Conservation (phyloP, 1,140 invertebrate genomes). For the Calosoma granatense region DNA sequence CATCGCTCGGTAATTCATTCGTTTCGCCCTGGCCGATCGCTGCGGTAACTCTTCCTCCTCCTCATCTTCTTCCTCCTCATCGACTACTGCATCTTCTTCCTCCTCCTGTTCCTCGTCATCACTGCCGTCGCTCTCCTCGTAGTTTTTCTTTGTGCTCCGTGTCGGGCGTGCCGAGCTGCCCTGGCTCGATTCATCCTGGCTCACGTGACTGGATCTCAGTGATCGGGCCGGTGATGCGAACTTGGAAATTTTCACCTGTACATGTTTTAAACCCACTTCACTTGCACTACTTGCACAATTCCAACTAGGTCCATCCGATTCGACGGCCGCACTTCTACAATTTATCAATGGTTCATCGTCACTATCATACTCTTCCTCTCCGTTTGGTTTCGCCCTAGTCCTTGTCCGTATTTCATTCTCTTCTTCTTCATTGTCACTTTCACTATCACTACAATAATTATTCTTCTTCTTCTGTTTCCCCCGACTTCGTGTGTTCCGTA, state of each 20-base stretch:
- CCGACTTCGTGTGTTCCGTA: not conserved
- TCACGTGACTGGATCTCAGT: not conserved
- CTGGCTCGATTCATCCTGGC: not conserved
- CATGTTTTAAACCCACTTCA: constrained; percentile 18
- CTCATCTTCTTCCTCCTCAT: constrained; percentile 33
- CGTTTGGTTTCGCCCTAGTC: constrained; percentile 19
- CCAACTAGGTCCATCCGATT: constrained; percentile 7
- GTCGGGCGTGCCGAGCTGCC: not conserved
- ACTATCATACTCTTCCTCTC: constrained; percentile 19
- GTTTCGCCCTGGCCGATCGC: not conserved
- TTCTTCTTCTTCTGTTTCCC: not conserved
- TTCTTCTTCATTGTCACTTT: constrained; percentile 16
- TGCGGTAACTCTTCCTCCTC: constrained; percentile 25
- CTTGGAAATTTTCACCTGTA: not conserved
- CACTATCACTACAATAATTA: constrained; percentile 11
- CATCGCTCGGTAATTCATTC: not conserved
- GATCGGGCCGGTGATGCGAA: not conserved
- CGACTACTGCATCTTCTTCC: constrained; percentile 23
- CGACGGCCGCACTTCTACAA: constrained; percentile 11
- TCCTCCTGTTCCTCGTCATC: constrained; percentile 13
- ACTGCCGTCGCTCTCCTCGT: constrained; percentile 15
- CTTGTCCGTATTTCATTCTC: constrained; percentile 14
- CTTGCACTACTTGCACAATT: constrained; percentile 12
- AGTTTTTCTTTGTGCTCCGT: constrained; percentile 11
- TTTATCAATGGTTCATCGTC: constrained; percentile 22